phyloP scores from a whole-genome alignment of 2,888 invertebrate genomes.

The Leucozona laternaria region DNA sequence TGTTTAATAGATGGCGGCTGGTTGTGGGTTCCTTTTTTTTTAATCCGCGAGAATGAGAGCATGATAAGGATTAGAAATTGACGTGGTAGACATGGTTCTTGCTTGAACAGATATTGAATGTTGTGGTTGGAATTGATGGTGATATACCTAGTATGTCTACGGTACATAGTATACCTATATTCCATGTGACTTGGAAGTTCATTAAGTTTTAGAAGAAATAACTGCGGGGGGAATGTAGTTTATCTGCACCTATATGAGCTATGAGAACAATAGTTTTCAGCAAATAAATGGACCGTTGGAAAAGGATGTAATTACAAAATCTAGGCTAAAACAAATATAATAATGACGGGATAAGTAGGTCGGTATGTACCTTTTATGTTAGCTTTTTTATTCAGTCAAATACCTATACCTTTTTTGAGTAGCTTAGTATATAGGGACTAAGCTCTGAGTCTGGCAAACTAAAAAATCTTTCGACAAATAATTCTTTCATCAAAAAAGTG shows the following conservation, averaged over 20 bases:
- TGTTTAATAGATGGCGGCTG: slow-evolving; percentile 12
- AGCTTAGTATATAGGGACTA: not conserved
- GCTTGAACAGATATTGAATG: slow-evolving; percentile 56
- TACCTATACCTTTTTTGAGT: not conserved
- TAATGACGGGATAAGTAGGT: slow-evolving; percentile 11
- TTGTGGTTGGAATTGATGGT: slow-evolving; percentile 12
- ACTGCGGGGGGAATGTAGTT: not conserved
- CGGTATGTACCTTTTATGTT: not conserved
- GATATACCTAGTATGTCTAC: not conserved
- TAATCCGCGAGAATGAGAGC: slow-evolving; percentile 66
- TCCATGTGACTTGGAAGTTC: slow-evolving; percentile 50
- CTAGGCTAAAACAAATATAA: slow-evolving; percentile 30
- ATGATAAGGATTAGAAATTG: slow-evolving; percentile 67
- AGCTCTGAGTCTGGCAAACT: not conserved
- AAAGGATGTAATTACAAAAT: slow-evolving; percentile 19
- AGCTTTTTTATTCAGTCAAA: not conserved
- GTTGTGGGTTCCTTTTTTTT: slow-evolving; percentile 1
- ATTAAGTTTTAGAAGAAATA: slow-evolving; percentile 43
- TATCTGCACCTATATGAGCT: not conserved
- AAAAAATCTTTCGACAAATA: not conserved
- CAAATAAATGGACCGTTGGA: slow-evolving; percentile 23
- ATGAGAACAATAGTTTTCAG: not conserved
- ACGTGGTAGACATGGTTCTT: slow-evolving; percentile 69
- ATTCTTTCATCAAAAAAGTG: too few species aligned
- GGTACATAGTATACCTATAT: slow-evolving; percentile 5